phyloP scores from a whole-genome alignment of 2,888 invertebrate species.

The Chironomus riparius region DNA sequence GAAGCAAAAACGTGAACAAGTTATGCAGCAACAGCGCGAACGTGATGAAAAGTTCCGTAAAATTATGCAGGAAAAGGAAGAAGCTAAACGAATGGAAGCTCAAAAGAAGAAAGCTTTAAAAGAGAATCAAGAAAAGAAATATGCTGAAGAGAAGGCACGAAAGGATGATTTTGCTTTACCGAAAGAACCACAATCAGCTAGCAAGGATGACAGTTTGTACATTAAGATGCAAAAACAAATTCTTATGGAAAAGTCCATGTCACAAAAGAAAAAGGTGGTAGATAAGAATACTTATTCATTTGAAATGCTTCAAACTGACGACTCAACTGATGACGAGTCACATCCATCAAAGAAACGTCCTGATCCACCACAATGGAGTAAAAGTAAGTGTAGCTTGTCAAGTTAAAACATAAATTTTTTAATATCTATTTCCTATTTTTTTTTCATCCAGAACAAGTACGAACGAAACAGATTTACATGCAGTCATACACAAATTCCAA shows the following conservation, averaged over 20 bases:
- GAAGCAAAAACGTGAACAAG: slow-evolving; percentile 38
- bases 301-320: slow-evolving; percentile 41
- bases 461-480: slow-evolving; percentile 42
- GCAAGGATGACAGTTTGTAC: slow-evolving; percentile 8
- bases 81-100: slow-evolving; percentile 21
- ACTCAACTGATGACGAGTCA: slow-evolving; percentile 42
- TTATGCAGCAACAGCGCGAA: slow-evolving; percentile 38
- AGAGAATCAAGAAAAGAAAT: slow-evolving; percentile 26
- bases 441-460: slow-evolving; percentile 42
- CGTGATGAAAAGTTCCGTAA: slow-evolving; percentile 36
- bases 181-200: background rate
- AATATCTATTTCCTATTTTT: slow-evolving; percentile 30
- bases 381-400: slow-evolving; percentile 40
- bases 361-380: slow-evolving; percentile 42
- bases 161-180: slow-evolving; percentile 2
- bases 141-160: background rate
- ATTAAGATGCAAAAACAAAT: slow-evolving; percentile 19
- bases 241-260: background rate
- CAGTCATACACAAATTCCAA: slow-evolving; percentile 43
- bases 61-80: slow-evolving; percentile 27
- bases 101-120: slow-evolving; percentile 23
- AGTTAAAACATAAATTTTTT: too few species aligned
- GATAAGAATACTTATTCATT: slow-evolving; percentile 35
- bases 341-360: slow-evolving; percentile 37
- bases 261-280: background rate